Evolutionary conservation across 2,113 vertebrate genomes (phyloP).

Genomic region (Myiozetetes cayanensis): DNA sequence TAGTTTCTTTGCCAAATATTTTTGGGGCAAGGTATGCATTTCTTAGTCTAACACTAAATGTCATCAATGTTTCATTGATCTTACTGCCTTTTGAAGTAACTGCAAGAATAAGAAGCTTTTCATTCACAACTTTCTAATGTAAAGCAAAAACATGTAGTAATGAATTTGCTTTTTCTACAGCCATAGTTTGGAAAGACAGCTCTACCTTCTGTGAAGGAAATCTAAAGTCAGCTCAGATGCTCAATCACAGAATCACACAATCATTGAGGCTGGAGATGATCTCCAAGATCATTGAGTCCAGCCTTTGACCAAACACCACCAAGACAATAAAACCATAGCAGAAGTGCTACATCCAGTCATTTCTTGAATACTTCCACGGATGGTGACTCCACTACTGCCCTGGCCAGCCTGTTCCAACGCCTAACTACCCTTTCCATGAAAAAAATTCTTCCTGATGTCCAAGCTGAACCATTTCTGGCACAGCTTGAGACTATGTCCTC

Average conservation of each 20-base stretch:
- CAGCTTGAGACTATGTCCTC: neutral
- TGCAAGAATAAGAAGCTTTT: neutral
- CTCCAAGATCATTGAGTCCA: neutral
- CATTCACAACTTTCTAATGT: neutral
- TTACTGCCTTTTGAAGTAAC: neutral
- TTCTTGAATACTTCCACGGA: neutral
- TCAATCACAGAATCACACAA: neutral
- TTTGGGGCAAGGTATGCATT: neutral
- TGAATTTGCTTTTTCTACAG: neutral
- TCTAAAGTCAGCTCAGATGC: neutral
- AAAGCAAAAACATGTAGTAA: neutral
- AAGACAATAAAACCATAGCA: neutral
- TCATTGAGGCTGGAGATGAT: neutral
- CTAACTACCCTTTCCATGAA: no score
- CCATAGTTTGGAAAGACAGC: neutral
- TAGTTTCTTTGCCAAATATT: neutral
- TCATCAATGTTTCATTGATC: neutral
- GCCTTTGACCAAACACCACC: neutral
- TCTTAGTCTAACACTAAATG: neutral
- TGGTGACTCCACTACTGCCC: neutral
- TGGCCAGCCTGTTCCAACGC: neutral
- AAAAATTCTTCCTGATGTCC: neutral
- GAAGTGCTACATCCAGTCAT: neutral
- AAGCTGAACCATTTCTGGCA: neutral
- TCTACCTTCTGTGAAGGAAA: neutral